Percentiles rank a stretch among this genome's conserved stretches.
Evolutionary conservation across 2,797 vertebrate genomes (phyloP).

Genomic region (Labeo calbasu): DNA sequence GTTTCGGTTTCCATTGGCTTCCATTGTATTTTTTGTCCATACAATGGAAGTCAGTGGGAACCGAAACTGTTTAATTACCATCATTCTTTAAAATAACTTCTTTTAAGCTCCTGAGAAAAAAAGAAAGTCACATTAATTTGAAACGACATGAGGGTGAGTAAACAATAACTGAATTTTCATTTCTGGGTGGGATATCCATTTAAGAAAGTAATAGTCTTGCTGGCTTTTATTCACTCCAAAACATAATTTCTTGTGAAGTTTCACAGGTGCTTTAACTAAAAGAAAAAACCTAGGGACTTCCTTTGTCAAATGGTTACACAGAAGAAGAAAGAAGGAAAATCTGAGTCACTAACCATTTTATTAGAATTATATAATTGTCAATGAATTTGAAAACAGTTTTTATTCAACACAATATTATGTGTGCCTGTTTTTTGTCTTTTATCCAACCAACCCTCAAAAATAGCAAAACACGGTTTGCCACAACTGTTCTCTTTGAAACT

Average conservation of each 20-base stretch:
- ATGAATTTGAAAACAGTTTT: constrained; percentile 36
- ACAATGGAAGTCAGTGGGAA: neutral
- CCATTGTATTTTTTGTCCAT: neutral
- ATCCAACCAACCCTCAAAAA: constrained; percentile 29
- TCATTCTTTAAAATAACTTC: neutral
- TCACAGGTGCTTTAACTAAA: constrained; percentile 28
- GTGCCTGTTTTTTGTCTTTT: constrained; percentile 5
- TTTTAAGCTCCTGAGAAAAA: neutral
- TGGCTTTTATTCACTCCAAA: neutral
- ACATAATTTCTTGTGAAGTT: neutral
- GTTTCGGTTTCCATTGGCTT: neutral
- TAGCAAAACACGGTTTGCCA: constrained; percentile 38
- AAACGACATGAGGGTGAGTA: neutral
- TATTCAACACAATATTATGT: constrained; percentile 31
- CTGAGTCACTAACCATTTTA: constrained; percentile 27
- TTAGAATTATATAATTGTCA: constrained; percentile 21
- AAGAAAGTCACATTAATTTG: neutral
- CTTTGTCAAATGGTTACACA: constrained; percentile 25
- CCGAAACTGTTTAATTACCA: neutral
- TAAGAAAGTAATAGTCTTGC: neutral
- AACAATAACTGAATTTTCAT: neutral
- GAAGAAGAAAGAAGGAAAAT: constrained; percentile 34
- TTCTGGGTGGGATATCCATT: neutral
- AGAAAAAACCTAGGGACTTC: neutral
- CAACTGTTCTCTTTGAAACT: constrained; percentile 50